A percentile compares a stretch with the other conserved stretches of the same genome.
These are phyloP conservation scores for Philopotamus ludificatus DNA, from an alignment of 1,140 invertebrate genomes.

Conservation along the genomic window DNA sequence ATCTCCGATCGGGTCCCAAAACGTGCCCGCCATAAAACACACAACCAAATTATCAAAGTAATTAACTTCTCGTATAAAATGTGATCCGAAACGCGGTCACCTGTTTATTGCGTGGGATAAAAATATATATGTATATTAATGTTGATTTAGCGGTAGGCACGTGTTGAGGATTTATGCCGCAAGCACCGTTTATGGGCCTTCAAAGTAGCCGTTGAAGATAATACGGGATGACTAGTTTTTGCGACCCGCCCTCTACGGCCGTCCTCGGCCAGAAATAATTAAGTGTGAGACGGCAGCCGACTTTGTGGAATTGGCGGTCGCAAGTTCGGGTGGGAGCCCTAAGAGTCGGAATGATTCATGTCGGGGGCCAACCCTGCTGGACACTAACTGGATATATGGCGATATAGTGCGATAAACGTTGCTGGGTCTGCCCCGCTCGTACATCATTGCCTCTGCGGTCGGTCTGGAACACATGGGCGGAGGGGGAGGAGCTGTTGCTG, in stretches of 20 bases:
- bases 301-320: not conserved
- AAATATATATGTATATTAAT: conserved; percentile 8
- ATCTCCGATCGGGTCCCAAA: not conserved
- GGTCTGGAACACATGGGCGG: not conserved
- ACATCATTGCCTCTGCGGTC: conserved; percentile 7
- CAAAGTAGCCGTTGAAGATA: not conserved
- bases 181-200: not conserved
- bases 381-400: conserved; percentile 36
- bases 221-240: not conserved
- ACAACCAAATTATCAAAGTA: conserved; percentile 32
- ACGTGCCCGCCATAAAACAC: conserved; percentile 25
- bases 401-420: conserved; percentile 33
- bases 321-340: not conserved
- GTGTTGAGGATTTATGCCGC: not conserved
- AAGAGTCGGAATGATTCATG: conserved; percentile 31
- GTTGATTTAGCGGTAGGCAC: not conserved
- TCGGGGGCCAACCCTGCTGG: conserved; percentile 20
- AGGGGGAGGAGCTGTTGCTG: conserved; percentile 7
- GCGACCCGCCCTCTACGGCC: conserved; percentile 1
- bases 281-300: not conserved
- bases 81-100: not conserved
- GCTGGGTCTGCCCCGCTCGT: not conserved
- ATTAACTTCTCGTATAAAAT: conserved; percentile 29
- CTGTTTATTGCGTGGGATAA: not conserved
- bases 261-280: too few relatives aligned